Percentiles rank a stretch among this genome's conserved stretches.
Evolutionary conservation across 53 echinoderm and acorn worm genomes (phyloP).

Genomic region (Paelopatides confundens): DNA sequence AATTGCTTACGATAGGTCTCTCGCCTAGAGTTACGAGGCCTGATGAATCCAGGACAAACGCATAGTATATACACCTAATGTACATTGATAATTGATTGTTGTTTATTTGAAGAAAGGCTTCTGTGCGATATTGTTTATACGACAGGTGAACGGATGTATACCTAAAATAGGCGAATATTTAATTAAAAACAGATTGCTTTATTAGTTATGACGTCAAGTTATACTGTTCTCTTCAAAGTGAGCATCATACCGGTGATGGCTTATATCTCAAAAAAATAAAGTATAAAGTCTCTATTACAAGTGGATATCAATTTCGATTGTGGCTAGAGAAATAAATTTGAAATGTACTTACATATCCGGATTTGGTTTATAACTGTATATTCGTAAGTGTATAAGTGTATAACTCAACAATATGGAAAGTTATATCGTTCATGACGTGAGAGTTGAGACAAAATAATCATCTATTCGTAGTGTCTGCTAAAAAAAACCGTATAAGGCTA

Average conservation of each 20-base stretch:
- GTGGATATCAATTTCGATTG: slow-evolving; percentile 3
- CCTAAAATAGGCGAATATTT: slow-evolving; percentile 6
- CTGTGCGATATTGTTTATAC: slow-evolving; percentile 17
- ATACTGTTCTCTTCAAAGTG: not conserved
- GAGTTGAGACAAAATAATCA: too few species aligned
- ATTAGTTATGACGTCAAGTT: not conserved
- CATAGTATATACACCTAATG: not conserved
- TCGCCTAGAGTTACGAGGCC: not conserved
- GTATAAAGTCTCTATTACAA: not conserved
- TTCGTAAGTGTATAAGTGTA: too few species aligned
- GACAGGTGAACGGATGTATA: not conserved
- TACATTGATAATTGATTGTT: slow-evolving; percentile 14
- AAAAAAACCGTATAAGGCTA: too few species aligned
- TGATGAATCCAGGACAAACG: not conserved
- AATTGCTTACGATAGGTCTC: not conserved
- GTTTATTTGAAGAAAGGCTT: slow-evolving; percentile 39
- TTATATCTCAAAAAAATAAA: not conserved
- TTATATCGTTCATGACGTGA: too few species aligned
- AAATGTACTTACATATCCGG: slow-evolving; percentile 1
- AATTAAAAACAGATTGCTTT: slow-evolving; percentile 35
- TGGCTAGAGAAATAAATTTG: not conserved
- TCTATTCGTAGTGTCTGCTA: too few species aligned
- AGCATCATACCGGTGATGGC: not conserved
- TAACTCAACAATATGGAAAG: too few species aligned
- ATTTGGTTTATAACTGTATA: not conserved